Conservation (phyloP, 2,113 vertebrate species). For the Nibea coibor region DNA sequence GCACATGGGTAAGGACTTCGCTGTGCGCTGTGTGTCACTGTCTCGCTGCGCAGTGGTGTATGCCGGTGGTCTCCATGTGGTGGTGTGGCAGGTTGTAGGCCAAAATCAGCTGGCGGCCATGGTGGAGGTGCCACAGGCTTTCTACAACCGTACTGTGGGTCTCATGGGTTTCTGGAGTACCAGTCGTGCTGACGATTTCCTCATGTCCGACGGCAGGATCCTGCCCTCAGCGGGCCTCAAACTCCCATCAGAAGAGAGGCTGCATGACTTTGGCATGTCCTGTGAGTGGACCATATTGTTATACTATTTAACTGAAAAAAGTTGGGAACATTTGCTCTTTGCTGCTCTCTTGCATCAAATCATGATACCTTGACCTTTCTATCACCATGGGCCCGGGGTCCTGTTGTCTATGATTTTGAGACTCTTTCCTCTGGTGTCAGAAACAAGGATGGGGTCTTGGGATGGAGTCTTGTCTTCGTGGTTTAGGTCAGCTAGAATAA, state of each 20-base stretch:
- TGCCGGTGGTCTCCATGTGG: conserved; percentile 79
- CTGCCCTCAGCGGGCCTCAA: conserved; percentile 56
- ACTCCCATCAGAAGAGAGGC: conserved; percentile 73
- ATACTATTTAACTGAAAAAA: background rate
- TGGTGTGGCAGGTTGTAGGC: conserved; percentile 68
- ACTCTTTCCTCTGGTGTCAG: too few species aligned
- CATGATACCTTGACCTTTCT: too few species aligned
- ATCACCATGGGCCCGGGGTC: too few species aligned
- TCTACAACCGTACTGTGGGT: conserved; percentile 85
- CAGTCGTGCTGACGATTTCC: conserved; percentile 82
- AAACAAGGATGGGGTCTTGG: too few species aligned
- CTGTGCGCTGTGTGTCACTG: conserved; percentile 77
- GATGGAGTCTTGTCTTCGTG: too few species aligned
- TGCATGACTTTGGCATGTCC: conserved; percentile 84
- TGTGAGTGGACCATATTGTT: conserved; percentile 77
- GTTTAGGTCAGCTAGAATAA: too few species aligned
- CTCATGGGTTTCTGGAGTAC: conserved; percentile 86
- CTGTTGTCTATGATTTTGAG: too few species aligned
- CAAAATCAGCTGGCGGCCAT: conserved; percentile 72
- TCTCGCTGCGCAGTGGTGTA: conserved; percentile 79
- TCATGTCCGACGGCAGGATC: conserved; percentile 81
- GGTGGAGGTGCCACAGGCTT: conserved; percentile 83
- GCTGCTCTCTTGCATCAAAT: too few species aligned
- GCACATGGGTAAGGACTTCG: conserved; percentile 72
- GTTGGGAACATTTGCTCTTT: background rate